Base-by-base conservation (phyloP, 2,888 invertebrate species). In the Hesperia comma region DNA sequence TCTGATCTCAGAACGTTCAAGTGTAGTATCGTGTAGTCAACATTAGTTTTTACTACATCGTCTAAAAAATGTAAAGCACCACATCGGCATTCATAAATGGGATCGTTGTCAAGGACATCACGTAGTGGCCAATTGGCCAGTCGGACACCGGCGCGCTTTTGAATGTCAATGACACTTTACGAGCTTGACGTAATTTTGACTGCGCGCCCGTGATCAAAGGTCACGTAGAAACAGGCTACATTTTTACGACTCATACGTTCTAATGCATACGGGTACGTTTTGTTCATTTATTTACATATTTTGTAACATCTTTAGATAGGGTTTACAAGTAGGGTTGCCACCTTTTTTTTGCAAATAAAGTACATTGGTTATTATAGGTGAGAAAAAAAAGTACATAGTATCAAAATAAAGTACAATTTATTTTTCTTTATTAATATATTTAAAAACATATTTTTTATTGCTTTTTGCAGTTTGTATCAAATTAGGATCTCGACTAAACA, bases 121-220 rank as follows among this genome's bases (percentile, higher is more conserved):
- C 76, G 75, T 75, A 76, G 78, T 78, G 76, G 69, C 75, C 78
- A 79, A 80, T 82, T 80, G 80, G 76, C 76, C 78, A 79, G 75
- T 76, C 76, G 79, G 79, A 77, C 80, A 77, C 70, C 70, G 70
- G 74, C 72, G 71, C 76, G 78, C 71, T 72, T 75, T 72, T 76
- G 76, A 80, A 83, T 82, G 83, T 82, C 83, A 85, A 80, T 82
- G 82, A 81, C 83, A 77, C 74, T 73, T 76, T 69, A 73, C 74
- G 75, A 76, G 72, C 71, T 79, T 79, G 78, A 80, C 75, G 76
- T 80, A 75, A 82, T 74, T 76, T 75, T 33, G 53, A 54, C 54
- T 60, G 43, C 51, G 15, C 43, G 53, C 60, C 54, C 17, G 41
- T 46, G 58, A 60, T n/a, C 63, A 54, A 53, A 66, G 66, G 66